A percentile compares a stretch with the other conserved stretches of the same genome.
Conservation (phyloP, 2,113 vertebrate genomes). For the Nannobrachium achirus region DNA sequence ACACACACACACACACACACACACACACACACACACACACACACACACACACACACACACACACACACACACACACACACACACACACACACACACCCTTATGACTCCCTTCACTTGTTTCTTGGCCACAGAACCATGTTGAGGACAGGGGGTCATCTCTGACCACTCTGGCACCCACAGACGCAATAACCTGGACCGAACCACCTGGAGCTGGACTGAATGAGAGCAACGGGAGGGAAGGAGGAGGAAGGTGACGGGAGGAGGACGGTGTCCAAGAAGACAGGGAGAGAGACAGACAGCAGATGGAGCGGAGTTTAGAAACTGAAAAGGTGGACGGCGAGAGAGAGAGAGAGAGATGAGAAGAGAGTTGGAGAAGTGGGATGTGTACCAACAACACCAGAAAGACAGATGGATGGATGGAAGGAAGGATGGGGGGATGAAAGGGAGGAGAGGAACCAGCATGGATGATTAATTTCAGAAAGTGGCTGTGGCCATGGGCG, state of each 20-base stretch:
- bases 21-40: not conserved
- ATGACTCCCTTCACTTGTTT: no score
- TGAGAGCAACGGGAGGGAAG: not conserved
- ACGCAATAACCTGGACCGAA: not conserved
- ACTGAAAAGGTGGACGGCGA: not conserved
- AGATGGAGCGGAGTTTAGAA: not conserved
- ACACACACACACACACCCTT: not conserved
- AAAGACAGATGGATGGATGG: constrained; percentile 27
- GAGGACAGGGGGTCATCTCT: not conserved
- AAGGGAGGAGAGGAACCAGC: constrained; percentile 38
- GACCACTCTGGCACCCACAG: not conserved
- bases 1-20: not conserved
- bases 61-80: not conserved
- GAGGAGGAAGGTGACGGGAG: no score
- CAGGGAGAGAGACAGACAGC: not conserved
- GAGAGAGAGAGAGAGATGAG: constrained; percentile 14
- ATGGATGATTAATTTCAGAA: constrained; percentile 74
- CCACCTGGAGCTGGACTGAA: constrained; percentile 21
- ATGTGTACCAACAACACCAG: not conserved
- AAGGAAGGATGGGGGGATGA: constrained; percentile 50
- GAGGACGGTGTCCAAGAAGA: not conserved
- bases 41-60: not conserved
- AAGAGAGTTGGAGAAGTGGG: not conserved
- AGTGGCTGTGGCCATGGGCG: constrained; percentile 63
- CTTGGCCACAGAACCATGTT: not conserved